A percentile compares a stretch with the other conserved stretches of the same genome.
These are phyloP conservation scores for Brachionus koreanus DNA, from an alignment of 1,140 invertebrate species.

Conservation along the genomic window DNA sequence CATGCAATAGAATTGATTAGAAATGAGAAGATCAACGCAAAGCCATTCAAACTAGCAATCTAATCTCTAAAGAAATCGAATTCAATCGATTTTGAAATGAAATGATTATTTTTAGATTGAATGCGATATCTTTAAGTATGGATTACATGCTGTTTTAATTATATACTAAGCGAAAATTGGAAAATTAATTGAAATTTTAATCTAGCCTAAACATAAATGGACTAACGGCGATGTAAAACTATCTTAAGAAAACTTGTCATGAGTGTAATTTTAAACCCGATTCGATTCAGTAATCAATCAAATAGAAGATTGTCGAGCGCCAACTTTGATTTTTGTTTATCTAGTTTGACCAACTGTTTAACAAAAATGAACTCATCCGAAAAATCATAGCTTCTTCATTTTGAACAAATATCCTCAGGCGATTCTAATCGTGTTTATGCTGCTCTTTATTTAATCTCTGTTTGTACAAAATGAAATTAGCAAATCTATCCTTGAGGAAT, in stretches of 20 bases:
- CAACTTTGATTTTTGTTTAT: neutral
- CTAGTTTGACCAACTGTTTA: neutral
- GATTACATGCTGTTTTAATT: neutral
- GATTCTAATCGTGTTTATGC: neutral
- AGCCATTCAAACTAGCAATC: neutral
- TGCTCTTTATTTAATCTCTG: neutral
- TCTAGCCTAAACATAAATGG: neutral
- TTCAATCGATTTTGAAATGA: neutral
- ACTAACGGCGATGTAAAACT: neutral
- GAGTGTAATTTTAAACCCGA: neutral
- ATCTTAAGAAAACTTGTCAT: slow-evolving; percentile 2
- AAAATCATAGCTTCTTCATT: neutral
- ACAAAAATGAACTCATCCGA: neutral
- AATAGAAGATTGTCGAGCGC: neutral
- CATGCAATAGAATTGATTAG: neutral
- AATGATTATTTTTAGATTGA: neutral
- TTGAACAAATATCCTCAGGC: neutral
- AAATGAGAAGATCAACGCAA: neutral
- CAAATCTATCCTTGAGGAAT: neutral
- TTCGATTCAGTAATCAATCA: slow-evolving; percentile 2
- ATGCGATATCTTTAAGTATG: neutral
- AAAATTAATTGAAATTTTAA: slow-evolving; percentile 7
- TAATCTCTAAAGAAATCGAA: neutral
- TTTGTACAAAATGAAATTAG: neutral
- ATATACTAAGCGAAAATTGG: neutral